Percentiles rank a stretch among this genome's conserved stretches.
Conservation (phyloP, 2,113 vertebrate species). For the Megaceryle torquata region DNA sequence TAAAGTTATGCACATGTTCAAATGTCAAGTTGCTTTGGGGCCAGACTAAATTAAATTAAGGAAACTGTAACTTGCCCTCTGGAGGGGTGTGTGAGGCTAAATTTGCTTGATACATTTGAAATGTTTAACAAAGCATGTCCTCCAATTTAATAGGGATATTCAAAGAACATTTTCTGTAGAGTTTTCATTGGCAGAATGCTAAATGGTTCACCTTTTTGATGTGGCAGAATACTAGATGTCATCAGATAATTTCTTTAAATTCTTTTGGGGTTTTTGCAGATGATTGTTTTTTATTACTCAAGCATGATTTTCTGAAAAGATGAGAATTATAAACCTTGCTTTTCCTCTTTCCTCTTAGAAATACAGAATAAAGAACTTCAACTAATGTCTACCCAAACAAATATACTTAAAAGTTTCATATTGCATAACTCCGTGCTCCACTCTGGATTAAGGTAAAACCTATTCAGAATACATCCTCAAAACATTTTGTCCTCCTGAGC, state of each 20-base stretch:
- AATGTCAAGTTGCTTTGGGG: not conserved
- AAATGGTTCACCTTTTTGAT: not conserved
- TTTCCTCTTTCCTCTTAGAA: not conserved
- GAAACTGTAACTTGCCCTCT: not conserved
- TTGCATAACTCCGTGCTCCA: fast-evolving
- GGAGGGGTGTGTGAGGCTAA: not conserved
- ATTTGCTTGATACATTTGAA: not conserved
- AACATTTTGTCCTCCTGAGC: fast-evolving
- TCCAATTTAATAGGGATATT: not conserved
- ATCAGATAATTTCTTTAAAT: not conserved
- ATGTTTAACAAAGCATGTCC: not conserved
- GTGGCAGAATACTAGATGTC: not conserved
- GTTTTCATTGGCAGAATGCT: not conserved
- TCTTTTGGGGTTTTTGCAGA: not conserved
- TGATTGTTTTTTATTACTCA: not conserved
- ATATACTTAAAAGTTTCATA: not conserved
- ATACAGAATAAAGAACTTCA: not conserved
- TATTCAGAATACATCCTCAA: not conserved
- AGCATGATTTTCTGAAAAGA: not conserved
- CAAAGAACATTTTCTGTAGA: not conserved
- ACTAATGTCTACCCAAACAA: not conserved
- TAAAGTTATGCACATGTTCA: not conserved
- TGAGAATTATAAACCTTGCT: not conserved
- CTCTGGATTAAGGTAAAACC: not conserved
- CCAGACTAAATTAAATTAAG: not conserved